Percentiles rank a stretch among this genome's conserved stretches.
phyloP scores from a whole-genome alignment of 2,113 vertebrate species.

The Aldabrachelys gigantea region DNA sequence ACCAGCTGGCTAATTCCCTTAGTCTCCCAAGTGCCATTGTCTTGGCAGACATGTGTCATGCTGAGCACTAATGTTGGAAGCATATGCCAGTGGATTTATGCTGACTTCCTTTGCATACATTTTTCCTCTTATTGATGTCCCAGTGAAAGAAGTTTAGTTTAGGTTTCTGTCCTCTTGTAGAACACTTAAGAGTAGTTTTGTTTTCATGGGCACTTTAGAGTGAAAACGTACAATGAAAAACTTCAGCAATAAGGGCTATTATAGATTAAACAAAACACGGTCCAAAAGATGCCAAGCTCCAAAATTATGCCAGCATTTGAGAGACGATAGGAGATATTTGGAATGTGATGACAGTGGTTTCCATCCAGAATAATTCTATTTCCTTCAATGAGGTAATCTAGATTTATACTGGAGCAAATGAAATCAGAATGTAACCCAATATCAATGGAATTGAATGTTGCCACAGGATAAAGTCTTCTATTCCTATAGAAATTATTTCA shows the following conservation, averaged over 20 bases:
- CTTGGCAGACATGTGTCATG: too few relatives aligned
- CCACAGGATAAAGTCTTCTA: background rate
- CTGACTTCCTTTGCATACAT: background rate
- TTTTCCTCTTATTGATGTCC: background rate
- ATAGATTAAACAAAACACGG: background rate
- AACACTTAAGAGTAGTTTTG: too few relatives aligned
- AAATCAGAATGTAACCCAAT: background rate
- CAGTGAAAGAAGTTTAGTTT: background rate
- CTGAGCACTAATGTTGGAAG: background rate
- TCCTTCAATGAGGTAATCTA: background rate
- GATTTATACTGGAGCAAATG: conserved; percentile 14
- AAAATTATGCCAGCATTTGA: background rate
- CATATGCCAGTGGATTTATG: background rate
- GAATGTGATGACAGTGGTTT: background rate
- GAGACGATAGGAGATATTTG: fast-evolving
- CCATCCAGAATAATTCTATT: background rate
- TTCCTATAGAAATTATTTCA: background rate
- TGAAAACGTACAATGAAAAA: background rate
- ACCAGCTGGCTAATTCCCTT: too few relatives aligned
- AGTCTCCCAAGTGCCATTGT: too few relatives aligned
- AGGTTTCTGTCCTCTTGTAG: too few relatives aligned
- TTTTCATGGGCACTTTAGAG: background rate
- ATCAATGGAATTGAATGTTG: background rate
- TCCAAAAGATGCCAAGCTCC: background rate
- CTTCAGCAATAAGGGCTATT: background rate